Base-by-base conservation (phyloP, 2,888 invertebrate species). In the Agrochola litura region DNA sequence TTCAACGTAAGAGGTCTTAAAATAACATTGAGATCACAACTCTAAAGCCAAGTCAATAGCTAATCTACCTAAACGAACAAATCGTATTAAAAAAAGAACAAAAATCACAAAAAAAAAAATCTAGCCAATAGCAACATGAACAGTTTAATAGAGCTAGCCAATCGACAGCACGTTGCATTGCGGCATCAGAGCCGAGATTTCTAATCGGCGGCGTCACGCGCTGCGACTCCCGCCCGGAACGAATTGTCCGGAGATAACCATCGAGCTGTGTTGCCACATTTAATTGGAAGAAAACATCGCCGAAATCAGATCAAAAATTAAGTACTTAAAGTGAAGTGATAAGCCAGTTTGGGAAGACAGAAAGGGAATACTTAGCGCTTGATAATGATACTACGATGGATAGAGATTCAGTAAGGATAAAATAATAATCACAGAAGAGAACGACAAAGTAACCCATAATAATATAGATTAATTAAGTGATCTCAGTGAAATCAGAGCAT, bases 151-250 rank as follows among this genome's bases (percentile, higher is more conserved):
- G 86, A 91, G 90, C 89, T 88, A 87, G 91, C 89, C 89, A 89
- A 90, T 91, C 91, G 90, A 86, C 91, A 85, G 86, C 88, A 86
- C 86, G 84, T 86, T 81, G 83, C 83, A 81, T 87, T 90, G 91
- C 89, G 92, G 92, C 91, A 92, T 92, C 92, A 92, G 91, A 92
- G 92, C 89, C 90, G 91, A 93, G 94, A 93, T 94, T 94, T 95
- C 94, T 94, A 95, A 94, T 94, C 92, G 92, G 86, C 90, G 77
- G 83, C 93, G 95, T 95, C 95, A 94, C 95, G 95, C 95, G 92
- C 92, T 89, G 91, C 87, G 91, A 92, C 93, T 91, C 86, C 90
- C 89, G 89, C 85, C 91, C 93, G 93, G 91, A 93, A 93, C 94
- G 88, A 88, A 88, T 88, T 79, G 88, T 87, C 76, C 89, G 90